Evolutionary conservation across 1,140 invertebrate species (phyloP).

Genomic region (Ruditapes philippinarum): DNA sequence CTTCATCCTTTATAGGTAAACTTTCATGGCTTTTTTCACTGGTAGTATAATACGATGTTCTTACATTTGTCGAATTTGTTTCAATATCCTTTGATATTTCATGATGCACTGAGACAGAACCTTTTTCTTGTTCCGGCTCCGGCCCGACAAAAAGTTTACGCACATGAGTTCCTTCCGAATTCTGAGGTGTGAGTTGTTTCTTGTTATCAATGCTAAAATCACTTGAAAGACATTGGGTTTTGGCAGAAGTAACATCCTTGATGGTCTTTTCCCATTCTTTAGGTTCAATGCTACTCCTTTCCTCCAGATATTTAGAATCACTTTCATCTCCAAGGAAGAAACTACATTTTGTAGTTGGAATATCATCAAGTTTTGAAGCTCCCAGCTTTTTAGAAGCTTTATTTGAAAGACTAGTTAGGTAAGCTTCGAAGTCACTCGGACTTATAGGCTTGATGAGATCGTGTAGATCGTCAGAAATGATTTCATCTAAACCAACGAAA

Average conservation of each 20-base stretch:
- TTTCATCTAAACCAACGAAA: slow-evolving; percentile 33
- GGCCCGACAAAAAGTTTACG: too few species aligned
- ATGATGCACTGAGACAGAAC: not conserved
- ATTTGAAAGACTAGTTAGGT: slow-evolving; percentile 77
- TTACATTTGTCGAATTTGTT: not conserved
- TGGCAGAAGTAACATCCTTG: not conserved
- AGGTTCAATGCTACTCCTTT: slow-evolving; percentile 1
- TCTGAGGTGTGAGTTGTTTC: too few species aligned
- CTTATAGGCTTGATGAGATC: slow-evolving; percentile 73
- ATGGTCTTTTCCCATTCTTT: not conserved
- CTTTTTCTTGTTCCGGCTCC: not conserved
- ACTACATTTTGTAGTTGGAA: slow-evolving; percentile 79
- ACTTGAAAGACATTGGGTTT: slow-evolving; percentile 58
- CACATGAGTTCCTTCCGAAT: not conserved
- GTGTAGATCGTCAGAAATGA: slow-evolving; percentile 59
- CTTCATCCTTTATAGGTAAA: not conserved
- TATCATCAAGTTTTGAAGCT: slow-evolving; percentile 68
- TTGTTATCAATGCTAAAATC: not conserved
- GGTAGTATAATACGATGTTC: not conserved
- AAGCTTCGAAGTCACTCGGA: slow-evolving; percentile 78
- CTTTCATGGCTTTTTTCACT: not conserved
- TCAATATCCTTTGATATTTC: not conserved
- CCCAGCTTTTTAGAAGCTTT: slow-evolving; percentile 35
- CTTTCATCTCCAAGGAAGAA: slow-evolving; percentile 76
- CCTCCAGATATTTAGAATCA: not conserved